Conservation (phyloP, 2,113 vertebrate species). For the Mungos mungo region DNA sequence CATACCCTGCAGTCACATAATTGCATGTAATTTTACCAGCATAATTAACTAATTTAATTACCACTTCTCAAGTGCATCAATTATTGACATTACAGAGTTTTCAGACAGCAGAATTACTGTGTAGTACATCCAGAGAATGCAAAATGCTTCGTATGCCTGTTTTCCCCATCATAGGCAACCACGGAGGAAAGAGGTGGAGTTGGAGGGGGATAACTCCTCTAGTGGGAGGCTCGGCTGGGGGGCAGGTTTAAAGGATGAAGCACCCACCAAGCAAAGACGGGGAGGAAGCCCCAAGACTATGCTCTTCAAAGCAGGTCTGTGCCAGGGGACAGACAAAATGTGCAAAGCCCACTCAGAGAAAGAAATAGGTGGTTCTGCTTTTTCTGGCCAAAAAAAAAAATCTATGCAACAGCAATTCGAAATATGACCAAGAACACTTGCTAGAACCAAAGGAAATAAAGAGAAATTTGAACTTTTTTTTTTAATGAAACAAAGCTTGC, state of each 20-base stretch:
- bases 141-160: constrained; percentile 91
- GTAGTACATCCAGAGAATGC: constrained; percentile 97
- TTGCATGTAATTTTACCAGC: constrained; percentile 99
- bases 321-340: not conserved
- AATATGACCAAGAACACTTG: not conserved
- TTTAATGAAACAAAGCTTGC: not conserved
- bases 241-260: constrained; percentile 60
- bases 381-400: not conserved
- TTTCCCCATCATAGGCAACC: constrained; percentile 86
- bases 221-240: constrained; percentile 20
- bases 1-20: constrained; percentile 99
- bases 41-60: constrained; percentile 99
- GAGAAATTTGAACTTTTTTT: not conserved
- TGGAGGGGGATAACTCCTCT: constrained; percentile 54
- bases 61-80: constrained; percentile 99
- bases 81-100: constrained; percentile 99
- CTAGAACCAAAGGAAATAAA: constrained; percentile 13
- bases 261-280: not conserved
- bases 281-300: not conserved
- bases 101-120: constrained; percentile 98
- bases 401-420: not conserved
- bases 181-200: constrained; percentile 77
- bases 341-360: not conserved
- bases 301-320: not conserved
- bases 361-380: not conserved